Conservation (phyloP, 1,140 invertebrate genomes). For the Ganaspis sp. region DNA sequence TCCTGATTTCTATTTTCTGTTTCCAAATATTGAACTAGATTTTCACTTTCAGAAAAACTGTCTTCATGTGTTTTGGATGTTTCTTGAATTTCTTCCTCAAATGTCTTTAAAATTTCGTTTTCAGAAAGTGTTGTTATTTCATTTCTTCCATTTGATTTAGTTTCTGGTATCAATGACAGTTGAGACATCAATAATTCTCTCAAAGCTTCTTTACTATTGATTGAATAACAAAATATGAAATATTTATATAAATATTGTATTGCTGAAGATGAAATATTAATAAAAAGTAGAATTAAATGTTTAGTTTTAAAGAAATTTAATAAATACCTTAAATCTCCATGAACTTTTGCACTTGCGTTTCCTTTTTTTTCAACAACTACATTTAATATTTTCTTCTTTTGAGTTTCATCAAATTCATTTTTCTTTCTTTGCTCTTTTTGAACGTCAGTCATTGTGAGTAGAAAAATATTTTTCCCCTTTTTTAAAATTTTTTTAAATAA, state of each 20-base stretch:
- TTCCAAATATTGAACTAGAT: too few species aligned
- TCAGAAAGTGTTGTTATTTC: background rate
- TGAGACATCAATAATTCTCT: slow-evolving; percentile 40
- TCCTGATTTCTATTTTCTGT: too few species aligned
- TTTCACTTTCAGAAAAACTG: background rate
- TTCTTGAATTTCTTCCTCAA: background rate
- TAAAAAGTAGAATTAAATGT: too few species aligned
- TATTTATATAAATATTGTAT: background rate
- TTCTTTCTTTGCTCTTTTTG: background rate
- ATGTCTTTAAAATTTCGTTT: background rate
- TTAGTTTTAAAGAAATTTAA: background rate
- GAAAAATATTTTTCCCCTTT: background rate
- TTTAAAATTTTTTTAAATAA: background rate
- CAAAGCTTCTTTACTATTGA: slow-evolving; percentile 35
- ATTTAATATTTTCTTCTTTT: background rate
- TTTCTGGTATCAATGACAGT: slow-evolving; percentile 15
- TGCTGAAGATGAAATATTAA: too few species aligned
- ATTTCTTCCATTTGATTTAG: background rate
- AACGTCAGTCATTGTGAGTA: background rate
- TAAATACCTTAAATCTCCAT: slow-evolving; percentile 32
- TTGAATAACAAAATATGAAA: background rate
- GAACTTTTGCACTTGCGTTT: slow-evolving; percentile 24
- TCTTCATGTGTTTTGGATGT: background rate
- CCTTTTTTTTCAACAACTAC: slow-evolving; percentile 4
- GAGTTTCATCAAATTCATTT: background rate